phyloP scores from a whole-genome alignment of 2,113 vertebrate genomes.

The Leucopsar rothschildi region DNA sequence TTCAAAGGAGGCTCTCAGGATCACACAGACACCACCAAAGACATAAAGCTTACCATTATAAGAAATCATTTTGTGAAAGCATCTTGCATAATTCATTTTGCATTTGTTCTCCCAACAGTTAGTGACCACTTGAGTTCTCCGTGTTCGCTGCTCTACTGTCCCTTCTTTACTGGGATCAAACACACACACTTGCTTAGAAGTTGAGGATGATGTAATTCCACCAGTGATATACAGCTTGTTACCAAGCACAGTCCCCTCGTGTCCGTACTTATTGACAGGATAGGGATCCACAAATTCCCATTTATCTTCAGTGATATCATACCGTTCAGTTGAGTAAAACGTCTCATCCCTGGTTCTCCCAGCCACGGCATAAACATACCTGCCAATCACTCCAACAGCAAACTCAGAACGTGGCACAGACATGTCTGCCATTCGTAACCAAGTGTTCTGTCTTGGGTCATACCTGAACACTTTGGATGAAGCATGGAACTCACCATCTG shows the following conservation, averaged over 20 bases:
- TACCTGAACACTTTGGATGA: conserved; percentile 98
- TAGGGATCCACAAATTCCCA: conserved; percentile 99
- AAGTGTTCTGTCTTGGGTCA: conserved; percentile 95
- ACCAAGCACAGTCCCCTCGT: conserved; percentile 94
- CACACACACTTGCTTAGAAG: conserved; percentile 97
- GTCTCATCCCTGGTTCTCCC: conserved; percentile 97
- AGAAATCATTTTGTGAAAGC: conserved; percentile 99
- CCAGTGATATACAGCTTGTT: conserved; percentile 96
- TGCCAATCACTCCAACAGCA: conserved; percentile 95
- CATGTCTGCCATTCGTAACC: conserved; percentile 98
- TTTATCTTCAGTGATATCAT: conserved; percentile 94
- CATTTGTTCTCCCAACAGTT: conserved; percentile 99
- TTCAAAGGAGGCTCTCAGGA: conserved; percentile 96
- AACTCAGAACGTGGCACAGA: conserved; percentile 97
- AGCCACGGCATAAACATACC: conserved; percentile 94
- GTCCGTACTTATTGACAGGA: conserved; percentile 97
- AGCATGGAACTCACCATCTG: conserved; percentile 96
- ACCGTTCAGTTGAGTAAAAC: conserved; percentile 96
- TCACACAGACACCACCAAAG: conserved; percentile 96
- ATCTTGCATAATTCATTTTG: conserved; percentile 99
- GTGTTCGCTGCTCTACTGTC: conserved; percentile 84
- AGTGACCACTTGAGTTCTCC: conserved; percentile 85
- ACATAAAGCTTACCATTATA: conserved; percentile 98
- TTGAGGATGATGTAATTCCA: conserved; percentile 97
- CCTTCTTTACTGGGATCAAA: conserved; percentile 96